Evolutionary conservation across 2,113 vertebrate species (phyloP), one percentile per base, ranked within the genome.

Genomic region (Xyliphius kryptos): DNA sequence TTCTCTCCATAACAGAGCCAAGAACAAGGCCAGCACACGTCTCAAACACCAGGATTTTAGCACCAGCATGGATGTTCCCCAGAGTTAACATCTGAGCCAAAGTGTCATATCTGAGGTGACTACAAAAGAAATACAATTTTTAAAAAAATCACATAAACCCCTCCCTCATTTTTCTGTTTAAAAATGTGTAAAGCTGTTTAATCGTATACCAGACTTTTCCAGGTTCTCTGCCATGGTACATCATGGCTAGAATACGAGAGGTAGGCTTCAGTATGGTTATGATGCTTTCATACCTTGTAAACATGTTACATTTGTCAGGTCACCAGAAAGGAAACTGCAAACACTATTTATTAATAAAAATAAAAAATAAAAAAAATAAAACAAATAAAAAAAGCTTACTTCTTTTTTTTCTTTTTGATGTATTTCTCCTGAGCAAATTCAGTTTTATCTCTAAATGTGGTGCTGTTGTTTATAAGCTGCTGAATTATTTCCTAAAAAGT

Each of bases 351-450:
- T 63, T 37, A 67, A n/a, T 4, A 1, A 26, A 2, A 20, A 1
- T 66, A 22, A 43, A 7, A 36, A 6, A 43, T 43, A 3, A 13
- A n/a, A n/a, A n/a, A n/a, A n/a, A n/a, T n/a, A n/a, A n/a, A n/a
- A n/a, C n/a, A n/a, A n/a, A n/a, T n/a, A n/a, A n/a, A n/a, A n/a
- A n/a, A 13, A 6, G 89, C 94, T 91, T 86, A 99, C 96, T 99
- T 99, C 77, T 91, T 97, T 70, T 92, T 97, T 84, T 99, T 99
- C 88, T 97, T 99, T 88, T 98, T 97, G 75, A 98, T 97, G 83
- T 99, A 99, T 79, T 99, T 99, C 70, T 92, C 89, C 82, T 99
- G 96, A 61, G 96, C 89, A 81, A 95, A 98, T 78, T 90, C 92
- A 11, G 96, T 99, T 84, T 99, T 99, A 83, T 92, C 91, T 75